These are phyloP conservation scores for Pantherophis vulpinus DNA, from an alignment of 2,797 vertebrate species.

Conservation along the genomic window DNA sequence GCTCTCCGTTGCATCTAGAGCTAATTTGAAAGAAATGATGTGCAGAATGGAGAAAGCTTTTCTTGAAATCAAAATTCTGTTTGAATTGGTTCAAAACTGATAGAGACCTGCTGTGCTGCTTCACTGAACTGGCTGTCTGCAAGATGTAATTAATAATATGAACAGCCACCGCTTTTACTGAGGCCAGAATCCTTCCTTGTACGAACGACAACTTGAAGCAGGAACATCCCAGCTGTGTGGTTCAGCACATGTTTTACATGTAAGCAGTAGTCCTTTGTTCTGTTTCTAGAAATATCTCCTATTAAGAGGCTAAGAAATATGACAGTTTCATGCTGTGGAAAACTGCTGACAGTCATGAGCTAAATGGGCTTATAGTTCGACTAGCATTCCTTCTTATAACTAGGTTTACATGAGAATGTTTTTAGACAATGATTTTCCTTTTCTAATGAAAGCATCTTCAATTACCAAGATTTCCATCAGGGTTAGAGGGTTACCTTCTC, in stretches of 20 bases:
- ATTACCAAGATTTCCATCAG: neutral
- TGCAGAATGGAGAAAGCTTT: neutral
- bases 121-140: neutral
- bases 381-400: neutral
- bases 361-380: neutral
- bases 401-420: neutral
- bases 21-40: slow-evolving; percentile 13
- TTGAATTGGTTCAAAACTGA: neutral
- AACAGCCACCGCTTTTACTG: neutral
- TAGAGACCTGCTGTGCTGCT: neutral
- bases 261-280: neutral
- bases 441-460: neutral
- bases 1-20: neutral
- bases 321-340: neutral
- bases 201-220: neutral
- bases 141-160: neutral
- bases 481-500: neutral
- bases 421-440: neutral
- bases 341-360: neutral
- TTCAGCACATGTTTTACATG: neutral
- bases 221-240: neutral
- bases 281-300: neutral
- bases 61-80: neutral
- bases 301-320: neutral
- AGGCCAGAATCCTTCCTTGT: neutral